Evolutionary conservation across 2,113 vertebrate species (phyloP).

Genomic region (Erpornis zantholeuca): DNA sequence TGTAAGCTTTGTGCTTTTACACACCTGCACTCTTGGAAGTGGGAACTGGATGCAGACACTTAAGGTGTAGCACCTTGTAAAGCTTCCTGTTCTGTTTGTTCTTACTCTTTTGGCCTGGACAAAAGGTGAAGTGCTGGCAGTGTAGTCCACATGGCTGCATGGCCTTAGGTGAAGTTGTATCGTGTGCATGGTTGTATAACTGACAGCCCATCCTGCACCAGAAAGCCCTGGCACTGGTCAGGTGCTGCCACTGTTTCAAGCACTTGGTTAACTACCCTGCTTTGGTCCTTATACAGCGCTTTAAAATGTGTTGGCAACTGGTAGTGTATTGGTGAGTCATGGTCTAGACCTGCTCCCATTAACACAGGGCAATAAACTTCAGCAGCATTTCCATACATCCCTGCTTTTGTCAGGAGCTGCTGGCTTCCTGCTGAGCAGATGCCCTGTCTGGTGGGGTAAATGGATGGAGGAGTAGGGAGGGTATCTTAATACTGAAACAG

Average conservation of each 20-base stretch:
- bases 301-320: neutral
- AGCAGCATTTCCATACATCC: neutral
- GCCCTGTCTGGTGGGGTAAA: fast-evolving
- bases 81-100: neutral
- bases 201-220: neutral
- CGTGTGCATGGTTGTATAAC: neutral
- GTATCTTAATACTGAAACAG: neutral
- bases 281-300: neutral
- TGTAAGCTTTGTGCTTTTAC: neutral
- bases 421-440: neutral
- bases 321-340: neutral
- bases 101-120: neutral
- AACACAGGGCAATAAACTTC: neutral
- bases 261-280: neutral
- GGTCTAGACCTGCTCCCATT: neutral
- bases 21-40: neutral
- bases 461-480: neutral
- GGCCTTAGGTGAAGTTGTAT: neutral
- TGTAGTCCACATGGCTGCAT: neutral
- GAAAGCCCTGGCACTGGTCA: neutral
- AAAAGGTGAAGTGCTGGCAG: neutral
- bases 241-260: neutral
- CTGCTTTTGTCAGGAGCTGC: neutral
- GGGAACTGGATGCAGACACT: neutral
- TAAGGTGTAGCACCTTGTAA: neutral